Base-by-base conservation (phyloP, 2,888 invertebrate species). In the Synanthedon formicaeformis region DNA sequence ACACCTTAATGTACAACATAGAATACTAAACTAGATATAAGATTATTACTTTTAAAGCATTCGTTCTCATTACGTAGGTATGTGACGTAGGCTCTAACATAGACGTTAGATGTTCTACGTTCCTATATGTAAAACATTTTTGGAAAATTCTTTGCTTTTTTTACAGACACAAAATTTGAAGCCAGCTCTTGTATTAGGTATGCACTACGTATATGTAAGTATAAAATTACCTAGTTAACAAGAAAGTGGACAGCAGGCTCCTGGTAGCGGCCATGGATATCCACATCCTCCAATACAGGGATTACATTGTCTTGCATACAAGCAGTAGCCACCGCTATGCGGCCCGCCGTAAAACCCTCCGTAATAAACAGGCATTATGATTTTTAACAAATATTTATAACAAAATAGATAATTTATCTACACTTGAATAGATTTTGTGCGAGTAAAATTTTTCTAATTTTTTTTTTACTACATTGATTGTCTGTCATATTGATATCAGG, bases 271-370 rank as follows among this genome's bases (percentile, higher is more conserved):
- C 8, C 69, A 58, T 16, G 62, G 58, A 2, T 73, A 66, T 2
- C 74, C 76, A 50, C 78, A 77, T 6, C 77, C 77, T 0, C 74
- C 75, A 2, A 60, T 73, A 10, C 55, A 56, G 0, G 75, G 66
- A 27, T 55, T 52, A 56, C 78, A 76, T 41, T 60, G 56, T 16
- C 53, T 57, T 4, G 81, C 73, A 61, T 66, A 81, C 40, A 78
- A 56, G 53, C 78, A 79, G 60, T 82, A 82, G 45, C 81, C 79
- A 1, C 81, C 82, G 1, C 73, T 64, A 2, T 82, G 81, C 0
- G 76, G 71, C 1, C 84, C 81, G 4, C 83, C 82, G n/a, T 71
- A 69, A 50, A 65, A 82, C 3, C 82, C 82, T 52, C 83, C 82
- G 60, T 80, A 81, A 60, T 80, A 83, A 10, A 81, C 73, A 6